Conservation (phyloP, 2,797 vertebrate species). For the Melanotaenia maccullochi region DNA sequence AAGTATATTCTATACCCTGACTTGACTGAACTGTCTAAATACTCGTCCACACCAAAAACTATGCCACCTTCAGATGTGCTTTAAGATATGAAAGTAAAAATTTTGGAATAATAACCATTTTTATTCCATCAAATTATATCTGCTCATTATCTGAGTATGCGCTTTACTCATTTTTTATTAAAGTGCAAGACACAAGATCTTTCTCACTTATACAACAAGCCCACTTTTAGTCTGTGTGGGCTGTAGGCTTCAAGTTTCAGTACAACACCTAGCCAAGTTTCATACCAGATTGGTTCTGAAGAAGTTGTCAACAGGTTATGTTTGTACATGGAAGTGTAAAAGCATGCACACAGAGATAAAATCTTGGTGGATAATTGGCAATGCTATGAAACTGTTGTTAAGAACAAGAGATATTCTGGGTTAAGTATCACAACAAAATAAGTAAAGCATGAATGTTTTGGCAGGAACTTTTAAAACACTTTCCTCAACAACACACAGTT, state of each 20-base stretch:
- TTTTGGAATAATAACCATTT: background rate
- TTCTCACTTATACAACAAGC: background rate
- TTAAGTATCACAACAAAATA: background rate
- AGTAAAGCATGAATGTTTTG: background rate
- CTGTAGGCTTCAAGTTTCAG: conserved; percentile 9
- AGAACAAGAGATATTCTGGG: background rate
- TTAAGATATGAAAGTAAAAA: conserved; percentile 2
- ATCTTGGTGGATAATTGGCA: background rate
- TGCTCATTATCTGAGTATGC: background rate
- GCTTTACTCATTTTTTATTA: background rate
- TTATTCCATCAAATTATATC: background rate
- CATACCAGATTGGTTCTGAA: background rate
- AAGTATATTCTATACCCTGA: background rate
- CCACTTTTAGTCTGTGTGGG: background rate
- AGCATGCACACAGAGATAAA: background rate
- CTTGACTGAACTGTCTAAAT: background rate
- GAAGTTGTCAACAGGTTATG: background rate
- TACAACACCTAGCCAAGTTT: background rate
- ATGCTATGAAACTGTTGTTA: background rate
- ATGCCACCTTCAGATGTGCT: background rate
- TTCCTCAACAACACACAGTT: background rate
- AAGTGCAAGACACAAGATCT: background rate
- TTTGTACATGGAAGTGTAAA: background rate
- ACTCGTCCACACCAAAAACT: background rate
- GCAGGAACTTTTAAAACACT: background rate